phyloP scores from a whole-genome alignment of 2,888 invertebrate species.

The Ectemnius cavifrons region DNA sequence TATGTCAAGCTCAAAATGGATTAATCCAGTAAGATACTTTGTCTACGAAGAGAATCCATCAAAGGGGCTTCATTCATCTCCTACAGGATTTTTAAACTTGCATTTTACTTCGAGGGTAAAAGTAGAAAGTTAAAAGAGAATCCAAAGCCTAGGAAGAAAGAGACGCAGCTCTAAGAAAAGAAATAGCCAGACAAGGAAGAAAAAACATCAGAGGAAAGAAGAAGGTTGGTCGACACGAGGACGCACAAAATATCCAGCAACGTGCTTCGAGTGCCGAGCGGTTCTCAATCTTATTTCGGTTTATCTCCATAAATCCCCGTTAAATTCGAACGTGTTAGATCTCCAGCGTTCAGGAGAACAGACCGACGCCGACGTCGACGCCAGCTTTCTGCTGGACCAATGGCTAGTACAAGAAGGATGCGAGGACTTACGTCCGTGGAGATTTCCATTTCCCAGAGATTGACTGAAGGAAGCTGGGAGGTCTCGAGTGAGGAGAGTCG shows the following conservation, averaged over 20 bases:
- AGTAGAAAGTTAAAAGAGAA: no score
- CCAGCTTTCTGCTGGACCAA: no score
- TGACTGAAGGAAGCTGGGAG: constrained; percentile 27
- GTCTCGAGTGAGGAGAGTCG: not conserved
- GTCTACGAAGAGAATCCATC: no score
- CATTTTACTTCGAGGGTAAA: no score
- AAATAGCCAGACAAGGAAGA: not conserved
- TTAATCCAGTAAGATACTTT: no score
- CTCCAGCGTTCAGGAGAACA: not conserved
- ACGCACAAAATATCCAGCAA: constrained; percentile 51
- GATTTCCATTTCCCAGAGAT: constrained; percentile 55
- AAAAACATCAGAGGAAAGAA: not conserved
- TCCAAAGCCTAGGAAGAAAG: no score
- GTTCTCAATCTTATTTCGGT: constrained; percentile 61
- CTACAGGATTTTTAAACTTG: no score
- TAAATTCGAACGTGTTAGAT: constrained; percentile 58
- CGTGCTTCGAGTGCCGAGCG: constrained; percentile 55
- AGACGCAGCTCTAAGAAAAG: not conserved
- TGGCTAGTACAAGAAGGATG: no score
- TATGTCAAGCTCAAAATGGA: no score
- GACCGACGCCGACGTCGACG: not conserved
- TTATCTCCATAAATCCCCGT: constrained; percentile 65
- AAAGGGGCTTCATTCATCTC: no score
- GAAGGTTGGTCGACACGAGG: not conserved
- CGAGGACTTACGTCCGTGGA: constrained; percentile 2